Base-by-base conservation (phyloP, 2,888 invertebrate genomes). In the Diplazon laetatorius region DNA sequence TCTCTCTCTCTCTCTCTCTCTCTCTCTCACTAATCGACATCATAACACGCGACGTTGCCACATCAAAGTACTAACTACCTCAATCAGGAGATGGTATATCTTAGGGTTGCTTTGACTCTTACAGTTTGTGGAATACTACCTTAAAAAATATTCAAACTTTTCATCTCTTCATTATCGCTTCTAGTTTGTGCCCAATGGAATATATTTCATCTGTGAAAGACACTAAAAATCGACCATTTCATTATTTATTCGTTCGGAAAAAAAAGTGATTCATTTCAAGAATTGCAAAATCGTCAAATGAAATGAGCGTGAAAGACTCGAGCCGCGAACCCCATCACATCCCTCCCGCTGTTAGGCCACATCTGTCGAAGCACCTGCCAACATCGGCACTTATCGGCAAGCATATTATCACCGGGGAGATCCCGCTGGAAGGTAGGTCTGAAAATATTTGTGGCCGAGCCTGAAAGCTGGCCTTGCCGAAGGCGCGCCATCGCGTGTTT, bases 301-400 rank as follows among this genome's bases (percentile, higher is more conserved):
- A 62, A 18, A 62, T 12, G 52, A 68, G 66, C 52, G 71, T 71
- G 71, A 52, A 62, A 37, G 59, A 59, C 37, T 37, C 20, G 2
- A 16, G n/a, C n/a, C n/a, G n/a, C 52, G 60, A 62, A 52, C 30
- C 52, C 66, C 66, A 59, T 55, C 62, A 37, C 70, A 75, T 66
- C n/a, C n/a, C n/a, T n/a, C n/a, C n/a, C n/a, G n/a, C 75, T 57
- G 55, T 39, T 52, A 35, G 66, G 62, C 62, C 68, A 71, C 78
- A 75, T 78, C 78, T 78, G 78, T 78, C 75, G 78, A 68, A 68
- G 44, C 78, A 78, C 78, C 78, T 78, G 78, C 75, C 68, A n/a
- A 37, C 55, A 60, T 62, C 73, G n/a, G 44, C 39, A 55, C 50
- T 72, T 68, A 60, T 48, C 4, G 37, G 50, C 37, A 57, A 55